Percentiles rank a stretch among this genome's conserved stretches.
phyloP scores from a whole-genome alignment of 2,113 vertebrate species.

The Reinhardtius hippoglossoides region DNA sequence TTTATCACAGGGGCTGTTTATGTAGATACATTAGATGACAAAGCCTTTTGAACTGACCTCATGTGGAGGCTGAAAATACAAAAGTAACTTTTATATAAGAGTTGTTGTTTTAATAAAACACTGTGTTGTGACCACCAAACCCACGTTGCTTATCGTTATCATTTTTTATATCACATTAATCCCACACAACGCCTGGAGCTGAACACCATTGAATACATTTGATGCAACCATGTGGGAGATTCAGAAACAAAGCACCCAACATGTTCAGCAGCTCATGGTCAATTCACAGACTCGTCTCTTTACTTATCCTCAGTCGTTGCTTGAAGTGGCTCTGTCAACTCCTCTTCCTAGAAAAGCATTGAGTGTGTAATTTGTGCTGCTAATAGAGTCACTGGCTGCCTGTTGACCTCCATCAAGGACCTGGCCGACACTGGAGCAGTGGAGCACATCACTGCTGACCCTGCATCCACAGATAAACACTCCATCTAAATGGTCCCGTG shows the following conservation, averaged over 20 bases:
- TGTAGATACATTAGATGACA: background rate
- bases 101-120: background rate
- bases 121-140: too few species aligned
- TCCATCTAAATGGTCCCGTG: conserved; percentile 22
- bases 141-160: background rate
- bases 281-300: too few species aligned
- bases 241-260: background rate
- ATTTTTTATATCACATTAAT: background rate
- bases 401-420: conserved; percentile 32
- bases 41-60: background rate
- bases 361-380: conserved; percentile 7
- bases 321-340: background rate
- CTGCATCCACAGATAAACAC: conserved; percentile 35
- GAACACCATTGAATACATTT: background rate
- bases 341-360: background rate
- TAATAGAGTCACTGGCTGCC: conserved; percentile 18
- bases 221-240: background rate
- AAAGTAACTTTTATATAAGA: background rate
- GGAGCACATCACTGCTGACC: conserved; percentile 29
- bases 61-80: background rate
- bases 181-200: background rate
- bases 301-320: background rate
- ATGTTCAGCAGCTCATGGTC: background rate
- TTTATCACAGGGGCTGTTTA: too few species aligned
- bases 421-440: background rate